phyloP scores from a whole-genome alignment of 2,113 vertebrate genomes.

The Megaptera novaeangliae region DNA sequence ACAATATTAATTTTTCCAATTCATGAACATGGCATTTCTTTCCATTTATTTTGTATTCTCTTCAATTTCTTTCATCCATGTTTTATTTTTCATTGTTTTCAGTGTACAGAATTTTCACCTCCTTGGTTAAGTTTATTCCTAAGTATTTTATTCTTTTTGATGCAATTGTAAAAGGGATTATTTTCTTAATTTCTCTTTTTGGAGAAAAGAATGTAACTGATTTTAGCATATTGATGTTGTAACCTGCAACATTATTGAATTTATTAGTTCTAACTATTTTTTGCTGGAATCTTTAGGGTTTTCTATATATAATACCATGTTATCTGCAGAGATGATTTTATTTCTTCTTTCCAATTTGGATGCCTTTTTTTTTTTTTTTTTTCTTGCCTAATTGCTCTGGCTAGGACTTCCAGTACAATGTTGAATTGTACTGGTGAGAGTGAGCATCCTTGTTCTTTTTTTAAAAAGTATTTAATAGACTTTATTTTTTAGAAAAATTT shows the following conservation, averaged over 20 bases:
- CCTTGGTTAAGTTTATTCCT: not conserved
- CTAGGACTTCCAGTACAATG: not conserved
- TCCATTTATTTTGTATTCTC: not conserved
- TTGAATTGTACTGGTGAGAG: not conserved
- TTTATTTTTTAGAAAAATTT: not conserved
- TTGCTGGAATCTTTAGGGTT: not conserved
- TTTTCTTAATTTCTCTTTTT: not conserved
- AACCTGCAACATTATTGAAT: not conserved
- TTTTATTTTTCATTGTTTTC: not conserved
- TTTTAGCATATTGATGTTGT: not conserved
- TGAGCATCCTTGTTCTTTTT: not conserved
- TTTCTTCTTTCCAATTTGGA: not conserved
- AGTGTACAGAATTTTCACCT: not conserved
- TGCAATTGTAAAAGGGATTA: not conserved
- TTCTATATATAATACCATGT: not conserved
- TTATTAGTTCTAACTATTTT: not conserved
- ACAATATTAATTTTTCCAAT: not conserved
- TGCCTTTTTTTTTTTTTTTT: not conserved
- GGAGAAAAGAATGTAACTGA: not conserved
- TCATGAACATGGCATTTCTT: not conserved
- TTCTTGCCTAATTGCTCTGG: not conserved
- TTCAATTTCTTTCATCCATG: not conserved
- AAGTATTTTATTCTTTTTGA: not conserved
- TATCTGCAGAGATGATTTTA: not conserved
- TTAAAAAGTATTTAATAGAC: not conserved